A percentile compares a stretch with the other conserved stretches of the same genome.
phyloP scores from a whole-genome alignment of 2,797 vertebrate species.

The Lepus townsendii region DNA sequence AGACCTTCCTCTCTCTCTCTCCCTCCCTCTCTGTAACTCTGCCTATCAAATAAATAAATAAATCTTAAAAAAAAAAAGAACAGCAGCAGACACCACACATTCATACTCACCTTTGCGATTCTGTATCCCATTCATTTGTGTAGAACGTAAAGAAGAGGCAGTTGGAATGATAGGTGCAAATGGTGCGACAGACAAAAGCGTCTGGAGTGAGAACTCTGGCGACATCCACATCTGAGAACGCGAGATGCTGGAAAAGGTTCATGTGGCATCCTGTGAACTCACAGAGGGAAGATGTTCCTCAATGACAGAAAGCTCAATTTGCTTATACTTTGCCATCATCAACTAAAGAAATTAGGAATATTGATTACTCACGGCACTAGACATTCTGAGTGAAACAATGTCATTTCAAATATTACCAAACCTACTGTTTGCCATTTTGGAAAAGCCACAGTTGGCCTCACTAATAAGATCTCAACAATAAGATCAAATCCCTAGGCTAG shows the following conservation, averaged over 20 bases:
- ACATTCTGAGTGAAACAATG: not conserved
- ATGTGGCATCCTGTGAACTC: constrained; percentile 85
- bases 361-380: not conserved
- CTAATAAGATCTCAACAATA: no score
- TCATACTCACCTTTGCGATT: constrained; percentile 84
- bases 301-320: accelerated
- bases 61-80: no score
- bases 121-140: constrained; percentile 72
- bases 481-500: not conserved
- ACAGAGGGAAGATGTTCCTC: constrained; percentile 35
- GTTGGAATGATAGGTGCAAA: constrained; percentile 88
- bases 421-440: not conserved
- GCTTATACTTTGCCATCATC: not conserved
- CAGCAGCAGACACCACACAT: accelerated
- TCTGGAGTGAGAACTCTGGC: constrained; percentile 83
- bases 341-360: not conserved
- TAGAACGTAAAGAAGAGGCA: constrained; percentile 90
- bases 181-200: constrained; percentile 84
- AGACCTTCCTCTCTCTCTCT: no score
- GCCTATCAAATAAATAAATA: no score
- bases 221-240: constrained; percentile 84
- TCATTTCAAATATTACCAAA: not conserved
- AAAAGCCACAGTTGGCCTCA: not conserved
- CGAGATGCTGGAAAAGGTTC: constrained; percentile 85
- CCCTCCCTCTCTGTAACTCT: no score